Evolutionary conservation across 2,797 vertebrate species (phyloP).

Genomic region (Sciurus carolinensis): DNA sequence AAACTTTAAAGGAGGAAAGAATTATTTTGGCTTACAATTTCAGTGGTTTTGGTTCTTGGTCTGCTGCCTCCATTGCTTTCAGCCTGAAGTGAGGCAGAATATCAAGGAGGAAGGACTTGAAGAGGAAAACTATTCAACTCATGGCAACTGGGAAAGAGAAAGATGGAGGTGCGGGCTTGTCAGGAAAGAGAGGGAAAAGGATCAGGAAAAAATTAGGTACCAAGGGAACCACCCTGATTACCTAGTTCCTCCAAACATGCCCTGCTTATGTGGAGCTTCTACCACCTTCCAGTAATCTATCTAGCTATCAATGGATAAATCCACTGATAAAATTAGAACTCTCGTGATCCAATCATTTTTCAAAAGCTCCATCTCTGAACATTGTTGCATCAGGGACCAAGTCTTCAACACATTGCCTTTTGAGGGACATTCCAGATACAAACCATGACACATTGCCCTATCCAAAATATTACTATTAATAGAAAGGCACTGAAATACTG

Average conservation of each 20-base stretch:
- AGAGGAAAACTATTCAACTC: background rate
- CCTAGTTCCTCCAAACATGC: background rate
- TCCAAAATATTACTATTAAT: background rate
- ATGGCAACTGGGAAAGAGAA: background rate
- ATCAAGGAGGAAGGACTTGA: background rate
- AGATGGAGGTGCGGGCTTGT: no score
- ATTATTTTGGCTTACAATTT: background rate
- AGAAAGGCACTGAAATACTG: background rate
- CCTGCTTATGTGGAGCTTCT: no score
- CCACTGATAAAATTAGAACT: no score
- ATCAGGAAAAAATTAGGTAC: background rate
- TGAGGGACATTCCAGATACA: background rate
- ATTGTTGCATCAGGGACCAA: background rate
- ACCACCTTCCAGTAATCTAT: no score
- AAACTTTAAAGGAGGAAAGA: background rate
- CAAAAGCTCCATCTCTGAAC: background rate
- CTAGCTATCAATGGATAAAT: background rate
- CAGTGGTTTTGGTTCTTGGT: background rate
- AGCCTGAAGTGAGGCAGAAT: no score
- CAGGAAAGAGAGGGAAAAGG: background rate
- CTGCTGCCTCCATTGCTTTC: background rate
- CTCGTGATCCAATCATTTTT: background rate
- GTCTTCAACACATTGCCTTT: background rate
- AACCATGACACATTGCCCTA: background rate
- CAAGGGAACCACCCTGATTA: background rate